Evolutionary conservation across 2,113 vertebrate genomes (phyloP).

Genomic region (pig (Sus scrofa)): DNA sequence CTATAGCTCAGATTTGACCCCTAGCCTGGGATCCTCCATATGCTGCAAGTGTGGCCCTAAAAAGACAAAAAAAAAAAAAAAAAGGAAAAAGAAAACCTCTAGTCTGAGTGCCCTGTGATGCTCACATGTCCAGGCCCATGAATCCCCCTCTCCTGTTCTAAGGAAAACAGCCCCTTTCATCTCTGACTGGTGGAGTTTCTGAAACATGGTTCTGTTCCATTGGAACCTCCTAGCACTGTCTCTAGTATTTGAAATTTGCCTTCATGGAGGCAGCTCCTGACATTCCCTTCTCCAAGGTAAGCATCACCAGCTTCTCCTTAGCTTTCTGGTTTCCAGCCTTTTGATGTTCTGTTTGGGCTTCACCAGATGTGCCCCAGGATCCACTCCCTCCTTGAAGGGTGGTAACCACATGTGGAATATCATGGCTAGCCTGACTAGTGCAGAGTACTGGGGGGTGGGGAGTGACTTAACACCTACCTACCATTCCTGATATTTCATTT

Average conservation of each 20-base stretch:
- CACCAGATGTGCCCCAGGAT: background rate
- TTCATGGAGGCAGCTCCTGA: background rate
- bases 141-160: background rate
- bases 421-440: background rate
- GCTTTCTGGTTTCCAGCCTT: background rate
- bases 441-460: fast-evolving
- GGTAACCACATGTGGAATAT: background rate
- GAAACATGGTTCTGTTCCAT: background rate
- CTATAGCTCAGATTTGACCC: no score
- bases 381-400: background rate
- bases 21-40: no score
- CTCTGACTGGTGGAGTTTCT: background rate
- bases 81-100: background rate
- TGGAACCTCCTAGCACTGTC: background rate
- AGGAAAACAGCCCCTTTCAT: background rate
- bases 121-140: fast-evolving
- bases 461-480: background rate
- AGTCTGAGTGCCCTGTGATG: no score
- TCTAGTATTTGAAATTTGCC: background rate
- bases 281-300: background rate
- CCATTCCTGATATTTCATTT: background rate
- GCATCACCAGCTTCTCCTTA: background rate
- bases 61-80: no score
- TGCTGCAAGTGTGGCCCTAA: no score
- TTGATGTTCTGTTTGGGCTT: background rate